phyloP scores from a whole-genome alignment of 30 jellyfish, hydroid and myxozoan genomes.

The Cassiopea andromeda region DNA sequence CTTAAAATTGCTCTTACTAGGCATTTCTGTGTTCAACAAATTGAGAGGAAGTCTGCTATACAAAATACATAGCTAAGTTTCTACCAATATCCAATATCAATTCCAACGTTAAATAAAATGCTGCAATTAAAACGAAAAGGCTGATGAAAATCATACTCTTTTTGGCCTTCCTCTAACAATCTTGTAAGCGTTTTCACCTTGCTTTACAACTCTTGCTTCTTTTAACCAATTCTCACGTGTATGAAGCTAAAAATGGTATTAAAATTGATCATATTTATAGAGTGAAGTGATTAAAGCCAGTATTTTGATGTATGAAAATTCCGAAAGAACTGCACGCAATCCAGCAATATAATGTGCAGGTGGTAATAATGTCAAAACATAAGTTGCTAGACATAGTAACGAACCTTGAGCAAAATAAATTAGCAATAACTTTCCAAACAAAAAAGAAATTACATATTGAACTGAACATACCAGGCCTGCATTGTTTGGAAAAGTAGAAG shows the following conservation, averaged over 20 bases:
- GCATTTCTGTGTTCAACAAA: too few relatives aligned
- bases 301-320: too few relatives aligned
- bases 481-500: background rate
- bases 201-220: constrained; percentile 82
- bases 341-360: too few relatives aligned
- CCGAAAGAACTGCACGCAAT: too few relatives aligned
- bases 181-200: constrained; percentile 88
- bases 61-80: too few relatives aligned
- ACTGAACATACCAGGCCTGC: background rate
- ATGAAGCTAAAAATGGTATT: constrained; percentile 67
- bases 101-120: background rate
- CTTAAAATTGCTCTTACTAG: too few relatives aligned
- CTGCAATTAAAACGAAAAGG: background rate
- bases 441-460: too few relatives aligned
- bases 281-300: background rate
- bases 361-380: too few relatives aligned
- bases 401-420: background rate
- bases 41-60: too few relatives aligned
- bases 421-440: background rate
- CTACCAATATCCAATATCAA: background rate
- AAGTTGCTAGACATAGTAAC: too few relatives aligned
- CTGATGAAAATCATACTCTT: constrained; percentile 45
- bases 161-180: constrained; percentile 95
- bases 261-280: background rate
- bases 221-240: constrained; percentile 93